Percentiles rank a stretch among this genome's conserved stretches.
These are phyloP conservation scores for Oegoconia quadripuncta DNA, from an alignment of 2,888 invertebrate species.

Conservation along the genomic window DNA sequence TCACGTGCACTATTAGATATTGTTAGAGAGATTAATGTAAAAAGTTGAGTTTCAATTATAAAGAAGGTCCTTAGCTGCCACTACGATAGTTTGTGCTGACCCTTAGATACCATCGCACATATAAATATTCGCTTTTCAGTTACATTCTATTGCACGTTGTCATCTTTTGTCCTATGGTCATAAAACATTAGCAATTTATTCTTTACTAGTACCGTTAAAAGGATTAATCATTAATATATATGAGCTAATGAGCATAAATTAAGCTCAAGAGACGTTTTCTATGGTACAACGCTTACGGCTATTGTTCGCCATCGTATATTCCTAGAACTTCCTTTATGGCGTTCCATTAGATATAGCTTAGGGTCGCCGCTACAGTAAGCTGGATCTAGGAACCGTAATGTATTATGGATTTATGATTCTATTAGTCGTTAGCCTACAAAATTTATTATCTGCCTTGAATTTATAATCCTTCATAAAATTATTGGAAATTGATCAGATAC, in stretches of 20 bases:
- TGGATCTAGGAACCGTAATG: background rate
- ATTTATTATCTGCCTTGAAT: background rate
- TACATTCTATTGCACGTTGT: background rate
- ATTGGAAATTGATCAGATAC: no score
- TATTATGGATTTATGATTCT: background rate
- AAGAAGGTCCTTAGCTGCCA: no score
- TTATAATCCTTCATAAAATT: background rate
- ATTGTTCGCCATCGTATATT: constrained; percentile 11
- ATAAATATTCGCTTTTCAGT: no score
- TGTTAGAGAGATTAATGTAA: no score
- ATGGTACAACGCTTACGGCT: constrained; percentile 12
- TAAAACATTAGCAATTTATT: background rate
- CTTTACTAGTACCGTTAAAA: background rate
- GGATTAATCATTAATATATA: constrained; percentile 6
- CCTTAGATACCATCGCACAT: no score
- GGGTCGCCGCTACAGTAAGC: background rate
- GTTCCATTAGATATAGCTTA: constrained; percentile 9
- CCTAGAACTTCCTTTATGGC: constrained; percentile 8
- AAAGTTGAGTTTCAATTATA: no score
- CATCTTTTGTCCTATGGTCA: background rate
- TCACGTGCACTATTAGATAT: no score
- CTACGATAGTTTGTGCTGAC: no score
- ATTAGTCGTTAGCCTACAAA: background rate
- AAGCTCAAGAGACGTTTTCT: constrained; percentile 5
- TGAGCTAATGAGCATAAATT: constrained; percentile 13